phyloP scores from a whole-genome alignment of 2,113 vertebrate genomes.

The Dromiciops gliroides region DNA sequence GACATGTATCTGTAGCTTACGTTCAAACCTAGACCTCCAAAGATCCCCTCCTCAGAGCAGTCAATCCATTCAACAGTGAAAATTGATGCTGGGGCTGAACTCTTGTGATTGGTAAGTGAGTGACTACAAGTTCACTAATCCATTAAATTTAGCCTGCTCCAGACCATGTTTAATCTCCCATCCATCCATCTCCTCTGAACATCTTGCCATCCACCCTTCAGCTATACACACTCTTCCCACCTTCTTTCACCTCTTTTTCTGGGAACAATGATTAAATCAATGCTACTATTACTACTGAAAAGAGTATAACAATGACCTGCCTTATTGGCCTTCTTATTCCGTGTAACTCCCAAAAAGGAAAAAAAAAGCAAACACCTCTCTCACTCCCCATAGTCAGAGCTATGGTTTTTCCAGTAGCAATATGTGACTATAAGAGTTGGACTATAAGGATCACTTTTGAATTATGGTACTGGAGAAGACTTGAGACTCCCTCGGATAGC shows the following conservation, averaged over 20 bases:
- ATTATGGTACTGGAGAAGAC: too few relatives aligned
- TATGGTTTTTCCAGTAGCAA: background rate
- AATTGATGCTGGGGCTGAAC: background rate
- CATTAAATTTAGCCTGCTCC: background rate
- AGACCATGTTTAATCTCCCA: background rate
- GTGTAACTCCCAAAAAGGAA: background rate
- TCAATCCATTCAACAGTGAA: background rate
- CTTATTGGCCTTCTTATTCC: background rate
- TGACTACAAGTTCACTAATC: background rate
- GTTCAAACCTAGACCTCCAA: background rate
- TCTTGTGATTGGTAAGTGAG: background rate
- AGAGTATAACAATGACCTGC: background rate
- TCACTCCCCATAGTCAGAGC: background rate
- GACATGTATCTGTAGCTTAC: background rate
- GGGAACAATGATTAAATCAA: background rate
- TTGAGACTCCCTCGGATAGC: too few relatives aligned
- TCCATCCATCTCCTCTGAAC: background rate
- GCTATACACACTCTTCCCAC: background rate
- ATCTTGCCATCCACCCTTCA: background rate
- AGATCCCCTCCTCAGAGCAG: background rate
- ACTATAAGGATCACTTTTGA: too few relatives aligned
- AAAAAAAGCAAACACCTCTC: background rate
- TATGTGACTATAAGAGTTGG: background rate
- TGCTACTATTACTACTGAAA: background rate
- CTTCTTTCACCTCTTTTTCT: background rate